These are phyloP conservation scores for Catocala sponsa DNA, from an alignment of 2,888 invertebrate genomes.

Conservation along the genomic window DNA sequence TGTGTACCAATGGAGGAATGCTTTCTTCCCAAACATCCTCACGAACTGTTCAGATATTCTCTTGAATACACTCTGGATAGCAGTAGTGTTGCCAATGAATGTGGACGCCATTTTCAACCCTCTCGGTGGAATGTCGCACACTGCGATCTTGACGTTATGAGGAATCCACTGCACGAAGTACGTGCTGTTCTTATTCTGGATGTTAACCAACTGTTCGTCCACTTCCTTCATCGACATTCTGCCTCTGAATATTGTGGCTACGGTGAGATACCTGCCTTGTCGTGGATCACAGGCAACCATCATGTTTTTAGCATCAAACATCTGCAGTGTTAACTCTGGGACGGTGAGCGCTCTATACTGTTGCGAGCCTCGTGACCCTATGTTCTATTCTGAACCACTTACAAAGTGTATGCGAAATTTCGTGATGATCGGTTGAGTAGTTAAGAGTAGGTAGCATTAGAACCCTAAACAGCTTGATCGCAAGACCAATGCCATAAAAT, in stretches of 20 bases:
- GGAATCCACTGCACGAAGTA: slow-evolving; percentile 95
- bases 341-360: slow-evolving; percentile 96
- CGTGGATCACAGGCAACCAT: slow-evolving; percentile 97
- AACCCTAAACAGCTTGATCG: too few species aligned
- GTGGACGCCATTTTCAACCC: slow-evolving; percentile 95
- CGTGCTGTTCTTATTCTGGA: slow-evolving; percentile 93
- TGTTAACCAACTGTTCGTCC: slow-evolving; percentile 92
- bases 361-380: slow-evolving; percentile 94
- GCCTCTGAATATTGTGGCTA: slow-evolving; percentile 96
- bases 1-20: slow-evolving; percentile 98
- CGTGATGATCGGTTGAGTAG: too few species aligned
- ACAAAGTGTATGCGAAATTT: too few species aligned
- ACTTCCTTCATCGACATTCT: slow-evolving; percentile 98
- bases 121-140: slow-evolving; percentile 93
- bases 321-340: slow-evolving; percentile 92
- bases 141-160: slow-evolving; percentile 93
- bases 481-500: too few species aligned
- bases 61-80: slow-evolving; percentile 95
- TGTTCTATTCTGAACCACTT: too few species aligned
- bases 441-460: too few species aligned
- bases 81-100: slow-evolving; percentile 95
- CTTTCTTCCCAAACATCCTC: slow-evolving; percentile 98
- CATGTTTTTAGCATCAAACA: slow-evolving; percentile 92
- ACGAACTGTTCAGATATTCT: slow-evolving; percentile 95
- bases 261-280: slow-evolving; percentile 96